These are phyloP conservation scores for Drosophila monieri DNA, from an alignment of 2,888 invertebrate species.

Conservation along the genomic window DNA sequence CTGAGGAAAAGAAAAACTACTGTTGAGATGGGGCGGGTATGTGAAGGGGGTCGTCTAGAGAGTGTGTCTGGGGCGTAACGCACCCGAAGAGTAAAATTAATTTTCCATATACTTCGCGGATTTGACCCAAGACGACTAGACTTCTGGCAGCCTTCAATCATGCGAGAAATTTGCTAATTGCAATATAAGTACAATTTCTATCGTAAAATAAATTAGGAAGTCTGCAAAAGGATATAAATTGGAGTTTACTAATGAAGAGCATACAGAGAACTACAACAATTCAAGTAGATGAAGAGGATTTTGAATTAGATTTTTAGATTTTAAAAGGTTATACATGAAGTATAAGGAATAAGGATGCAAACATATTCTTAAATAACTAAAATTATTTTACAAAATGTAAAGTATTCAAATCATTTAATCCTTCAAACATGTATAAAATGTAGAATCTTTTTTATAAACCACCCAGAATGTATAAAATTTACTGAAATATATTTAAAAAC, in stretches of 20 bases:
- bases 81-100: slow-evolving; percentile 63
- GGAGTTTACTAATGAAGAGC: background rate
- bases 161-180: slow-evolving; percentile 74
- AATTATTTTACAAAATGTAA: no score
- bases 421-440: no score
- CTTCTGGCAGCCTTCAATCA: slow-evolving; percentile 73
- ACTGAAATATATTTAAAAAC: no score
- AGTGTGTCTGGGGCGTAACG: slow-evolving; percentile 43
- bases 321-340: no score
- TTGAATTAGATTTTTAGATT: no score
- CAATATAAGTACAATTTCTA: slow-evolving; percentile 75
- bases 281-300: no score
- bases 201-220: slow-evolving; percentile 57
- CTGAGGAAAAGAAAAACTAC: slow-evolving; percentile 23
- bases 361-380: no score
- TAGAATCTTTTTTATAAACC: no score
- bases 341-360: no score
- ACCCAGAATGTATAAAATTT: no score
- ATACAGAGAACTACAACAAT: background rate
- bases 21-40: slow-evolving; percentile 54
- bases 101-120: slow-evolving; percentile 62
- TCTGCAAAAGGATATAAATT: background rate
- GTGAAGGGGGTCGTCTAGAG: slow-evolving; percentile 26
- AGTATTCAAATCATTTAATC: no score
- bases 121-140: slow-evolving; percentile 43